These are phyloP conservation scores for Mystacornis crossleyi DNA, from an alignment of 2,113 vertebrate species.

Conservation along the genomic window DNA sequence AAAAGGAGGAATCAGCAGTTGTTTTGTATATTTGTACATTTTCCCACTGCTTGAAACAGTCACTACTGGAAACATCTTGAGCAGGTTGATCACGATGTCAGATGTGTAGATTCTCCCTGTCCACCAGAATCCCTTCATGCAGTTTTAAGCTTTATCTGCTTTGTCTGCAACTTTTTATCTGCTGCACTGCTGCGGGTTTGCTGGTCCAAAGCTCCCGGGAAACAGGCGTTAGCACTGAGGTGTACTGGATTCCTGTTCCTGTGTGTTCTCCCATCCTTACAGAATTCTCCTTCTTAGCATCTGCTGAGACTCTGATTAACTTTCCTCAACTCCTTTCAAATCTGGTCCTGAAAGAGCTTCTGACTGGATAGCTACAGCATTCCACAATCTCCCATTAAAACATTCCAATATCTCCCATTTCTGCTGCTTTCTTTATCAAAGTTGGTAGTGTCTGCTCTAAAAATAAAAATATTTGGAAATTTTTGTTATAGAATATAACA, in stretches of 20 bases:
- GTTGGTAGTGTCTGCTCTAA: neutral
- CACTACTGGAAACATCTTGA: neutral
- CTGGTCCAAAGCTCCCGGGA: neutral
- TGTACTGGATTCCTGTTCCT: neutral
- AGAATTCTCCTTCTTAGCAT: neutral
- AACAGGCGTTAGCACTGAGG: neutral
- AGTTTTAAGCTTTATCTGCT: neutral
- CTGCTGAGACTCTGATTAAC: neutral
- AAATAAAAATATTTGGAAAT: neutral
- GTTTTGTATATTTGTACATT: neutral
- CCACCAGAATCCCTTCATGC: neutral
- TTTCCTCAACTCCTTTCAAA: neutral
- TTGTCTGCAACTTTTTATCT: neutral
- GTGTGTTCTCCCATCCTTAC: neutral
- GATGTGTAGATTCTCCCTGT: neutral
- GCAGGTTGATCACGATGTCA: neutral
- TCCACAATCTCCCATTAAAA: neutral
- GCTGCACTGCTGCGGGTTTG: neutral
- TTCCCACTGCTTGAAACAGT: neutral
- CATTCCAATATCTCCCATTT: neutral
- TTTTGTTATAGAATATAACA: neutral
- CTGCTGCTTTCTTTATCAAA: neutral
- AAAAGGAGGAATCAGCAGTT: neutral
- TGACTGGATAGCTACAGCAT: neutral
- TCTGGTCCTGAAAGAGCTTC: neutral